Conservation (phyloP, 2,888 invertebrate species). For the Azorinus chamasolen region DNA sequence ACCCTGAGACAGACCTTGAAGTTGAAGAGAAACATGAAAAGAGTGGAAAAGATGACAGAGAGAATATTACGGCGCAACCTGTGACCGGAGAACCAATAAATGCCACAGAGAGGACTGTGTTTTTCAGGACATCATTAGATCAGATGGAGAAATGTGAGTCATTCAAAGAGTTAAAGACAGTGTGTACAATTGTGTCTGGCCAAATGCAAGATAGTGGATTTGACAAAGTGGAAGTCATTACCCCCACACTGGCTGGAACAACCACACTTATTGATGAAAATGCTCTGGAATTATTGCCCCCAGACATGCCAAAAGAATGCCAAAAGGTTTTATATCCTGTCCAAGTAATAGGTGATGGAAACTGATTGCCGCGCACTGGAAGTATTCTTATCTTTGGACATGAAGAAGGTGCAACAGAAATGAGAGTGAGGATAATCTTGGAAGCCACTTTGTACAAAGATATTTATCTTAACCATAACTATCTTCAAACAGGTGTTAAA, state of each 20-base stretch:
- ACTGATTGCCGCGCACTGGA: conserved; percentile 12
- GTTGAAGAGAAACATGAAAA: neutral
- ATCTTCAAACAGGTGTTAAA: too few species aligned
- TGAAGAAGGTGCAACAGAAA: too few species aligned
- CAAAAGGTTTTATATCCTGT: conserved; percentile 6
- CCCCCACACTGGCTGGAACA: neutral
- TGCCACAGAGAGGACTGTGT: too few species aligned
- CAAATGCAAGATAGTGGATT: too few species aligned
- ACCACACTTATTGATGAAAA: conserved; percentile 1
- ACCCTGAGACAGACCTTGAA: neutral
- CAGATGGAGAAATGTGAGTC: conserved; percentile 8
- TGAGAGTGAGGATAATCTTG: too few species aligned
- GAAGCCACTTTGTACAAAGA: too few species aligned
- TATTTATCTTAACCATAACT: too few species aligned
- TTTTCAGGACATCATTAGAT: neutral
- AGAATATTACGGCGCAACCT: neutral
- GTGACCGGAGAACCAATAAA: neutral
- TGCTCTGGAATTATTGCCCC: conserved; percentile 2
- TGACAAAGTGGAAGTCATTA: neutral
- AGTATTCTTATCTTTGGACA: too few species aligned
- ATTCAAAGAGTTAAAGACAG: conserved; percentile 1
- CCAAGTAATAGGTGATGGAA: conserved; percentile 39
- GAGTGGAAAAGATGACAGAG: neutral
- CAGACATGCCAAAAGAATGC: neutral
- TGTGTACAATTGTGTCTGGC: neutral